Percentiles rank a stretch among this genome's conserved stretches.
Evolutionary conservation across 2,113 vertebrate species (phyloP).

Genomic region (Sapajus apella): DNA sequence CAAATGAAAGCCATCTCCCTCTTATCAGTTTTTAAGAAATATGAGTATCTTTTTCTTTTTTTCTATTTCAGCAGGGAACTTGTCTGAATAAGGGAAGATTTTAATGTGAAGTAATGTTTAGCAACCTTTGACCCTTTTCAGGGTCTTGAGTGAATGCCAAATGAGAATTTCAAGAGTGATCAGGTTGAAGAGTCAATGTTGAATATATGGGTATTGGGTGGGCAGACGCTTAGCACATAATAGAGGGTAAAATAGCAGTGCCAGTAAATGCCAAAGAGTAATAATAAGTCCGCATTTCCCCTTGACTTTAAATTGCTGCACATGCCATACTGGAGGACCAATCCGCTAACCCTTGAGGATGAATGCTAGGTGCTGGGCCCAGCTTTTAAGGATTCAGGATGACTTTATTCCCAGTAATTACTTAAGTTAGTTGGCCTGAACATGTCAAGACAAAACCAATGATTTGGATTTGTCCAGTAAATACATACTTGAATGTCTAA

Average conservation of each 20-base stretch:
- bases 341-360: neutral
- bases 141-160: neutral
- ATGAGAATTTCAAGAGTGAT: neutral
- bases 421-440: neutral
- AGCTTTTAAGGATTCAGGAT: neutral
- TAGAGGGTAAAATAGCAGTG: neutral
- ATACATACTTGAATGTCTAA: neutral
- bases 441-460: neutral
- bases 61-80: neutral
- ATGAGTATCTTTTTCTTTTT: neutral
- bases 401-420: neutral
- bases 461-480: neutral
- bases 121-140: neutral
- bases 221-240: neutral
- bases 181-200: neutral
- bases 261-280: rapidly evolving
- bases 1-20: neutral
- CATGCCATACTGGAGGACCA: rapidly evolving
- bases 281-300: neutral
- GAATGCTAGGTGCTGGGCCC: neutral
- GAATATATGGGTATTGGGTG: neutral
- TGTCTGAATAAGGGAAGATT: neutral
- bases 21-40: neutral
- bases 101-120: neutral
- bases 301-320: neutral